phyloP scores from a whole-genome alignment of 2,797 vertebrate genomes.

The Mus minutoides region DNA sequence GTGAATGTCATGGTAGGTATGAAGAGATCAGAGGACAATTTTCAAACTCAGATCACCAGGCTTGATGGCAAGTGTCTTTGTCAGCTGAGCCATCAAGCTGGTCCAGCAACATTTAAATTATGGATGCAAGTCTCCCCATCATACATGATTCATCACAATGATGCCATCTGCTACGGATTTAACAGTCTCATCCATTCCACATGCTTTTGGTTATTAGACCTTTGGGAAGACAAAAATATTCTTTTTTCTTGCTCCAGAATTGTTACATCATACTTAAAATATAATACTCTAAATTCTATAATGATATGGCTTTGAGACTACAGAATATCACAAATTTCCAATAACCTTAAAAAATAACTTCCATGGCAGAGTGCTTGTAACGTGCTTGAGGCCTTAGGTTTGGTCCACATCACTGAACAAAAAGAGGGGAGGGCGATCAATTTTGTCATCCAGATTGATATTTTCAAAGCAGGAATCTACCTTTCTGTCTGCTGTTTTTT shows the following conservation, averaged over 20 bases:
- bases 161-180: constrained; percentile 31
- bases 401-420: background rate
- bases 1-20: background rate
- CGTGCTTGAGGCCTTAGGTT: background rate
- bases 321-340: constrained; percentile 3
- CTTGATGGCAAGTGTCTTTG: background rate
- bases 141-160: background rate
- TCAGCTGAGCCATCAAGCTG: background rate
- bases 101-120: background rate
- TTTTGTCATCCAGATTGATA: constrained; percentile 15
- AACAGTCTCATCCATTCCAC: background rate
- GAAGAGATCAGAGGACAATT: background rate
- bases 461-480: constrained; percentile 39
- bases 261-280: constrained; percentile 56
- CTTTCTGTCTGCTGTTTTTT: background rate
- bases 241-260: constrained; percentile 30
- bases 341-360: background rate
- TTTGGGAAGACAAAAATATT: constrained; percentile 30
- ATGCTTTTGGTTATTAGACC: constrained; percentile 22
- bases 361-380: background rate
- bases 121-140: background rate
- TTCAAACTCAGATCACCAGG: background rate
- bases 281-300: constrained; percentile 17
- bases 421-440: background rate
- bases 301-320: constrained; percentile 2